These are phyloP conservation scores for Drosophila pachea DNA, from an alignment of 1,140 invertebrate genomes.

Conservation along the genomic window DNA sequence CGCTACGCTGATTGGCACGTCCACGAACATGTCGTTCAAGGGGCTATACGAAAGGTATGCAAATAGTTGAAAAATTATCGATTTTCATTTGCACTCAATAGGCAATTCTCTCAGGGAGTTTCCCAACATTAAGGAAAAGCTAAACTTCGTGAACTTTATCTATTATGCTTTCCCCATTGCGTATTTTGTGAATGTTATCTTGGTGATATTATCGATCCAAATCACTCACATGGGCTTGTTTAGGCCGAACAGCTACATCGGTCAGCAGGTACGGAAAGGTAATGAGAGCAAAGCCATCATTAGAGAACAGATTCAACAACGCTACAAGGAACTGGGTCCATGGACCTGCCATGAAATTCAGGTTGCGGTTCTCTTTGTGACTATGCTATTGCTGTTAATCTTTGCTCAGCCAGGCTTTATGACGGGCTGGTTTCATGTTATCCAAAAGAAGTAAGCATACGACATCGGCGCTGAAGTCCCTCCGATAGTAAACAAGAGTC, in stretches of 20 bases:
- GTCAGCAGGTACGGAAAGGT: constrained; percentile 79
- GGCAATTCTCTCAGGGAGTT: constrained; percentile 78
- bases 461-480: too few relatives aligned
- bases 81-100: neutral
- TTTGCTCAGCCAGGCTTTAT: constrained; percentile 86
- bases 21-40: constrained; percentile 92
- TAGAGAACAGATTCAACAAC: constrained; percentile 82
- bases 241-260: constrained; percentile 80
- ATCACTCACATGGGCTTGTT: constrained; percentile 86
- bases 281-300: constrained; percentile 81
- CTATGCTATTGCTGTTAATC: constrained; percentile 90
- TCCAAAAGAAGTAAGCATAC: constrained; percentile 51
- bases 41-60: constrained; percentile 84
- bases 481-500: too few relatives aligned
- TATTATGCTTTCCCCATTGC: constrained; percentile 81
- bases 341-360: constrained; percentile 89
- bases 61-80: neutral
- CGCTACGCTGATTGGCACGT: constrained; percentile 91
- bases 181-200: constrained; percentile 84
- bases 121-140: constrained; percentile 80
- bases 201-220: constrained; percentile 85
- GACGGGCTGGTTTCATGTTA: constrained; percentile 55
- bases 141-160: constrained; percentile 89
- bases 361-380: constrained; percentile 86
- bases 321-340: constrained; percentile 86